Conservation (phyloP, 2,888 invertebrate genomes). For the Melieria picta region DNA sequence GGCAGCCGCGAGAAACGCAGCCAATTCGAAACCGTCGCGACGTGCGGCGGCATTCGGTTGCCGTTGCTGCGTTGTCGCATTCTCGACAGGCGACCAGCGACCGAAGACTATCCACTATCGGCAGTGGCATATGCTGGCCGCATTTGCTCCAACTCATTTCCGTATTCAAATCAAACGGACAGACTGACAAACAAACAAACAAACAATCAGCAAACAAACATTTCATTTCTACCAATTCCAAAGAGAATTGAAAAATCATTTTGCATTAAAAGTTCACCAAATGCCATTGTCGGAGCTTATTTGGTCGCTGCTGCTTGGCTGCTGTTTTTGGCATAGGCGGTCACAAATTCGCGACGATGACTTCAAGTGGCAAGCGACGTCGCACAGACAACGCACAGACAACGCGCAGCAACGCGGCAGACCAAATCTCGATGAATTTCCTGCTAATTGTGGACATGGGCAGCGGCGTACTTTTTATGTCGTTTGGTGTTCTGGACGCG, state of each 20-base stretch:
- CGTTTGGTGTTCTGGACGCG: constrained; percentile 3
- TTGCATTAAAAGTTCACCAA: too few relatives aligned
- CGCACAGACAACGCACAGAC: constrained; percentile 21
- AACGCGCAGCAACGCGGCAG: neutral
- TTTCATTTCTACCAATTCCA: too few relatives aligned
- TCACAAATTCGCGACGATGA: constrained; percentile 7
- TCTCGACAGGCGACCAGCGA: too few relatives aligned
- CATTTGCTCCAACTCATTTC: neutral
- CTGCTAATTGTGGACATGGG: constrained; percentile 27
- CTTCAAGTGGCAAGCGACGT: constrained; percentile 25
- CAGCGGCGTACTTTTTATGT: constrained; percentile 24
- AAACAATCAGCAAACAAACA: too few relatives aligned
- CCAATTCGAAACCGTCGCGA: too few relatives aligned
- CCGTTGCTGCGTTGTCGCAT: too few relatives aligned
- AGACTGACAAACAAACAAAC: too few relatives aligned
- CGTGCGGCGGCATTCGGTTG: neutral
- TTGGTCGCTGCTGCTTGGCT: neutral
- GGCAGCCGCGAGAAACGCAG: neutral
- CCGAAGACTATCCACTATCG: too few relatives aligned
- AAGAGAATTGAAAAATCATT: too few relatives aligned
- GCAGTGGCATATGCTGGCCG: neutral
- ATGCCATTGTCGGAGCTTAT: too few relatives aligned
- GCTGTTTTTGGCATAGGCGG: neutral
- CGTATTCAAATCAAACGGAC: too few relatives aligned
- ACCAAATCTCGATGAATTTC: constrained; percentile 20